These are phyloP conservation scores for Colletes latitarsis DNA, from an alignment of 1,140 invertebrate species.

Conservation along the genomic window DNA sequence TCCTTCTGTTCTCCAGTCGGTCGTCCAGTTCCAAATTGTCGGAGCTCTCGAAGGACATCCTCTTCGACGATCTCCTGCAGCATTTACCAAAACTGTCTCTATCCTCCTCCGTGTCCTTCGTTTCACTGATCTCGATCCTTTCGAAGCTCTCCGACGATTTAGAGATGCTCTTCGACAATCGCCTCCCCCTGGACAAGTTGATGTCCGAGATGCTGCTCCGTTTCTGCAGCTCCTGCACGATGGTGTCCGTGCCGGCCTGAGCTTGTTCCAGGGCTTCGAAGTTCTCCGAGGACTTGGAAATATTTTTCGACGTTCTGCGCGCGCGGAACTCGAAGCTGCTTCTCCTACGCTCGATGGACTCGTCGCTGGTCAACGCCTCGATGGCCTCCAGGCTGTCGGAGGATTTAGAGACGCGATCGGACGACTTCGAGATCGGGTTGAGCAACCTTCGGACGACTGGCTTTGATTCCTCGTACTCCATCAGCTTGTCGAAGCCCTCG, in stretches of 20 bases:
- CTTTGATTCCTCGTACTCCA: slow-evolving; percentile 65
- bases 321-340: slow-evolving; percentile 72
- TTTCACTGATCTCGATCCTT: slow-evolving; percentile 59
- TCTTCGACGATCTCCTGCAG: slow-evolving; percentile 53
- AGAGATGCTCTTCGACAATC: slow-evolving; percentile 62
- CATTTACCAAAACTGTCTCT: slow-evolving; percentile 30
- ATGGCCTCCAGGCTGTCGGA: slow-evolving; percentile 75
- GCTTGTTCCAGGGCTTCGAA: slow-evolving; percentile 70
- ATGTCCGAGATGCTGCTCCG: slow-evolving; percentile 75
- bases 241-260: slow-evolving; percentile 12
- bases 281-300: slow-evolving; percentile 78
- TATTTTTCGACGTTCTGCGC: slow-evolving; percentile 63
- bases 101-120: slow-evolving; percentile 37
- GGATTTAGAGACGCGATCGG: slow-evolving; percentile 72
- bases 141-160: slow-evolving; percentile 75
- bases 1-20: slow-evolving; percentile 65
- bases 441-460: slow-evolving; percentile 63
- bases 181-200: slow-evolving; percentile 66
- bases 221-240: slow-evolving; percentile 67
- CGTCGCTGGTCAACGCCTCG: slow-evolving; percentile 69
- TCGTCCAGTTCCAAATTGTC: slow-evolving; percentile 76
- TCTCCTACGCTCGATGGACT: slow-evolving; percentile 73
- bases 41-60: slow-evolving; percentile 75
- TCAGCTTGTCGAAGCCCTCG: slow-evolving; percentile 72
- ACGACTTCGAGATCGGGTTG: slow-evolving; percentile 68